phyloP scores from a whole-genome alignment of 2,113 vertebrate genomes.

The Pteruthius melanotis region DNA sequence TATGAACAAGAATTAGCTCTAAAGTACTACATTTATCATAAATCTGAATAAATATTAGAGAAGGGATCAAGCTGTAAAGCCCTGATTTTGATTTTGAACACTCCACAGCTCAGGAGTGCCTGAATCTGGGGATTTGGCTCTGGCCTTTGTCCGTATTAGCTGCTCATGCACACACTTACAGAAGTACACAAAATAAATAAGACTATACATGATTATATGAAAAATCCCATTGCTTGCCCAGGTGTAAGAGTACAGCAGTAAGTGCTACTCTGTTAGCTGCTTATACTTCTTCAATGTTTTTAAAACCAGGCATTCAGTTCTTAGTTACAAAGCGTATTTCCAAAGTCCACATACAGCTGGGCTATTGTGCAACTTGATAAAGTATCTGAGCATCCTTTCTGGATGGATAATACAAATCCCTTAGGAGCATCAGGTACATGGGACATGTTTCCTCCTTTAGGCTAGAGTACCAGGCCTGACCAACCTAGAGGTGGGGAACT shows the following conservation, averaged over 20 bases:
- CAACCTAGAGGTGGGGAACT: neutral
- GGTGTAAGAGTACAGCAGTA: neutral
- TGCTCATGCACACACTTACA: neutral
- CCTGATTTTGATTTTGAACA: neutral
- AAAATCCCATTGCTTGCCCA: neutral
- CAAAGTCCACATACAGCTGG: neutral
- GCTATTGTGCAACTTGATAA: accelerated
- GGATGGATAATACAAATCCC: too few relatives aligned
- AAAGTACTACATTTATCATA: conserved; percentile 16
- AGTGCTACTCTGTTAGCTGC: neutral
- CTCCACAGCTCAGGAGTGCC: neutral
- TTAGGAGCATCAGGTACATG: neutral
- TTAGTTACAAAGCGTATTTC: neutral
- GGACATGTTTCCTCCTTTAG: neutral
- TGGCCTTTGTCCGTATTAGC: neutral
- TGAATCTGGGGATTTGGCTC: neutral
- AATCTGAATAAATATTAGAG: conserved; percentile 46
- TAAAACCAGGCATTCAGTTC: neutral
- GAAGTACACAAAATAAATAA: neutral
- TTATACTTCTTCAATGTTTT: neutral
- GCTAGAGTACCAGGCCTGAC: neutral
- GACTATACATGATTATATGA: neutral
- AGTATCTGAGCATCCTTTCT: neutral
- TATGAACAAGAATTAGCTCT: conserved; percentile 10
- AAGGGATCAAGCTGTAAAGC: neutral